These are phyloP conservation scores for Tethya wilhelma DNA, from an alignment of 37 sponge, comb jelly and placozoan genomes.

Conservation along the genomic window DNA sequence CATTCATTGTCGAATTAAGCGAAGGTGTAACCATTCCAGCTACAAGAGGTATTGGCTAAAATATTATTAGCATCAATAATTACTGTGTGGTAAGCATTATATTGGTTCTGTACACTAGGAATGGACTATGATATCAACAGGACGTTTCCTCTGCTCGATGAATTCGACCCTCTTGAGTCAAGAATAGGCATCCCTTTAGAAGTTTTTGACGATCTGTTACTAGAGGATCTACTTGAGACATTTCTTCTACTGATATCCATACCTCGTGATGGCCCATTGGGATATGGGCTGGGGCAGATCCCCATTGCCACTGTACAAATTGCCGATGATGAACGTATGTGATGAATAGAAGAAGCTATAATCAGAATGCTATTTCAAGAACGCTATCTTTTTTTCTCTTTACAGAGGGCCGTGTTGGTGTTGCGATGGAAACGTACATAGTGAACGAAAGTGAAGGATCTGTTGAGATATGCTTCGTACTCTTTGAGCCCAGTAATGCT, in stretches of 20 bases:
- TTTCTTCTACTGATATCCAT: neutral
- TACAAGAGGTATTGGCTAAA: too few relatives aligned
- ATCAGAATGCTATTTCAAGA: neutral
- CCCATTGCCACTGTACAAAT: neutral
- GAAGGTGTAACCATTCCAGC: neutral
- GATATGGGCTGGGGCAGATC: neutral
- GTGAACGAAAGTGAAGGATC: neutral
- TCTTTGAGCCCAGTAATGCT: neutral
- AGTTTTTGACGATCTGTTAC: too few relatives aligned
- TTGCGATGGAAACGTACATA: neutral
- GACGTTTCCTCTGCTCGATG: too few relatives aligned
- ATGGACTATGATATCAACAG: too few relatives aligned
- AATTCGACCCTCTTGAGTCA: too few relatives aligned
- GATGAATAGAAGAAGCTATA: neutral
- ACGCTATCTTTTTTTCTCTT: neutral
- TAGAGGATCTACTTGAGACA: neutral
- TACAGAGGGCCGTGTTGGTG: conserved; percentile 1
- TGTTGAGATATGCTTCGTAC: neutral
- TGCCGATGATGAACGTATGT: conserved; percentile 5
- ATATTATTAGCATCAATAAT: too few relatives aligned
- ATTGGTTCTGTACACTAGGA: too few relatives aligned
- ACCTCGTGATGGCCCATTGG: neutral
- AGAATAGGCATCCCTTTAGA: too few relatives aligned
- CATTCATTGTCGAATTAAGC: neutral
- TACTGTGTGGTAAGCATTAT: too few relatives aligned